Base-by-base conservation (phyloP, 2,113 vertebrate genomes). In the Rattus rattus region DNA sequence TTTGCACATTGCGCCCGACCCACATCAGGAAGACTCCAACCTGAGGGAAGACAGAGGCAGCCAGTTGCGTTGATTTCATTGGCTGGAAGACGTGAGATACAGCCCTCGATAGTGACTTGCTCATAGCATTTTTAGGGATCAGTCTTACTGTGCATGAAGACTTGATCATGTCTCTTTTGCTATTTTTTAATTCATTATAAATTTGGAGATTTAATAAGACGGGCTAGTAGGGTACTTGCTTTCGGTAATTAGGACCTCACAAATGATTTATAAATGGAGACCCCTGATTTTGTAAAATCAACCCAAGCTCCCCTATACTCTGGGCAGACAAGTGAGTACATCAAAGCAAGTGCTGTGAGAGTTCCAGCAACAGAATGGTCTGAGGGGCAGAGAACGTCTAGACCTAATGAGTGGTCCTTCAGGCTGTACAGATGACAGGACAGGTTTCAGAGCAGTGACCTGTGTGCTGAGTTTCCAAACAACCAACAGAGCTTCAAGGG, bases 181-280 rank as follows among this genome's bases (percentile, higher is more conserved):
- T n/a, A 52, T 6, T 65, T 85, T 91, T 90, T 80, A 30, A 79
- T 69, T 93, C 36, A 36, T 77, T 63, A 88, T 90, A 91, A 88
- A 56, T 49, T 49, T 80, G 69, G 75, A 67, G 65, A 26, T 67
- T 90, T 88, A 39, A 33, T 76, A 30, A 92, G 49, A 79, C 22
- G 70, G 72, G 81, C 72, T 94, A 83, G 30, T 10, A 80, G 93
- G 63, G n/a, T 90, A 91, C 0, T 22, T 93, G 24, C 61, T 92
- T 94, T 59, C 67, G 81, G 54, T 95, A 77, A 77, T 63, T 30
- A 92, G 69, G 65, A 70, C 7, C 24, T 59, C n/a, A 83, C n/a
- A 59, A 83, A 7, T 19, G 30, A 17, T 59, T 91, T 89, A 85
- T 81, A 59, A 65, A 89, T 30, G 85, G 93, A 80, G 72, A 10